Conservation (phyloP, 2,797 vertebrate species). For the Urosaurus nigricauda region DNA sequence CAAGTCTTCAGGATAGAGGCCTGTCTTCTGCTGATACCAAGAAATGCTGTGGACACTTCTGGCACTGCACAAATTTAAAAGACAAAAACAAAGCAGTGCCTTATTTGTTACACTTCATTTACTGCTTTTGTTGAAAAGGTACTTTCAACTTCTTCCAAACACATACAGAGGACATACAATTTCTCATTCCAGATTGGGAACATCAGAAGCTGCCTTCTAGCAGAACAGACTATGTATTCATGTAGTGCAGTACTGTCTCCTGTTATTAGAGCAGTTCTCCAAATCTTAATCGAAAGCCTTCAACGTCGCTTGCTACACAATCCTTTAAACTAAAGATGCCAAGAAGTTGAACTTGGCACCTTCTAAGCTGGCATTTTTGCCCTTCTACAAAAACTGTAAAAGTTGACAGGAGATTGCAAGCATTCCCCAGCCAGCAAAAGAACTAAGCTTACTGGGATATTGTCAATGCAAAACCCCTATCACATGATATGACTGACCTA, state of each 20-base stretch:
- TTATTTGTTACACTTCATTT: too few species aligned
- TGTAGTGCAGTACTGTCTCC: neutral
- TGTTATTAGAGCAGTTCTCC: neutral
- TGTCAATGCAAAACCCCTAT: conserved; percentile 1
- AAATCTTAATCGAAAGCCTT: neutral
- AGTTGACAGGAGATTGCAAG: neutral
- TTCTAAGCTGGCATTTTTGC: neutral
- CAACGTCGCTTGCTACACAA: neutral
- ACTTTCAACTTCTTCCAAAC: too few species aligned
- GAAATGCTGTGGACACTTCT: neutral
- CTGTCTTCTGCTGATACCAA: neutral
- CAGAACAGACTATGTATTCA: neutral
- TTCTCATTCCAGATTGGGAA: conserved; percentile 27
- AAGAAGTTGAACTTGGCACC: neutral
- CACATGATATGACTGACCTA: conserved; percentile 21
- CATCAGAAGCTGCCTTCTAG: conserved; percentile 17
- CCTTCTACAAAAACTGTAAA: neutral
- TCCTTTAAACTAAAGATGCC: neutral
- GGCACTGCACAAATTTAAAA: too few species aligned
- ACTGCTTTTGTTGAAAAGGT: neutral
- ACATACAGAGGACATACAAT: conserved; percentile 8
- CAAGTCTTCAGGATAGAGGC: neutral
- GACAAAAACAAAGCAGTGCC: too few species aligned
- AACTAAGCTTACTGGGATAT: neutral
- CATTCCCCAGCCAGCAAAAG: neutral